Evolutionary conservation across 2,888 invertebrate species (phyloP), one percentile per base, ranked within the genome.

Genomic region (Torymus texanus): DNA sequence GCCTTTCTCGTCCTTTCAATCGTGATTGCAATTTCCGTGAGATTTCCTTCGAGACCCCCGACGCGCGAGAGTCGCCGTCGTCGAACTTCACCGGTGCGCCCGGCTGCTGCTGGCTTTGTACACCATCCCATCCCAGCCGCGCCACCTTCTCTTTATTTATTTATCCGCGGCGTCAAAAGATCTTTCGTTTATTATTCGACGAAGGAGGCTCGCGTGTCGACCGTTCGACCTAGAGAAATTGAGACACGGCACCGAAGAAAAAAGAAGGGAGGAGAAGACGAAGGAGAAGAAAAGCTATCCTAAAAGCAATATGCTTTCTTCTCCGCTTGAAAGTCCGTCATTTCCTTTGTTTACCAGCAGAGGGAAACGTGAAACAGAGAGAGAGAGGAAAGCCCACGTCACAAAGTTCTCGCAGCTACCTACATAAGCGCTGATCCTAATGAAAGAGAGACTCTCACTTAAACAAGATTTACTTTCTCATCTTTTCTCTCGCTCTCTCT

Each of bases 41-140:
- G 81, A 81, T 79, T 81, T 74, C 79, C 77, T 81, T 56, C 58
- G 81, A 79, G 77, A 81, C 73, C 59, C 13, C 13, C 51, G 21
- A 21, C 2, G 1, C 12, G 41, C 5, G 14, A 50, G 41, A 21
- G 41, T 8, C n/a, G 55, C n/a, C 51, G 10, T 8, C 3, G 50
- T 21, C 58, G 12, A 14, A 18, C 29, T 29, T 29, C 29, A 5
- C 29, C 29, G 29, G 29, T 29, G 29, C 29, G 29, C 29, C 29
- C 4, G 29, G 29, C 29, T 29, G 3, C 5, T 29, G 29, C 29
- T 29, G 29, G 14, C 63, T 73, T 65, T 65, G 62, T 63, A 5
- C n/a, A 51, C 14, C 29, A 21, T 29, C 21, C n/a, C 21, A 41
- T 3, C 29, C 5, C 4, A 29, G 4, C 29, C 29, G 4, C 29